Conservation (phyloP, 2,888 invertebrate genomes). For the Abrostola triplasia region DNA sequence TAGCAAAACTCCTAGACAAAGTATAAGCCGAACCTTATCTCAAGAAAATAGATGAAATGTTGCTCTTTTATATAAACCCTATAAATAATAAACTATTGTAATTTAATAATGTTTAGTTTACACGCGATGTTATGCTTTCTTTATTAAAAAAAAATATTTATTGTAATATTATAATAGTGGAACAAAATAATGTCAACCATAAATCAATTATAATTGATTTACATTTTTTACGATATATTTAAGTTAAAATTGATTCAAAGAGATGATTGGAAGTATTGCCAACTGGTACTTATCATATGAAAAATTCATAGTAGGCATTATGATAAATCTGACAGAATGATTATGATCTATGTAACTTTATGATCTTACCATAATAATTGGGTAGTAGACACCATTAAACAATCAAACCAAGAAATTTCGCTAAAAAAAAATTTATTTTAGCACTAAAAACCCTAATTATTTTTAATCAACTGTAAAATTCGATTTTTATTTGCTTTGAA, state of each 20-base stretch:
- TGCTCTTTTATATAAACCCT: neutral
- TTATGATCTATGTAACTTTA: neutral
- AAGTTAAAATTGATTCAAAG: too few species aligned
- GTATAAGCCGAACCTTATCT: slow-evolving; percentile 77
- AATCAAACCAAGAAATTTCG: too few species aligned
- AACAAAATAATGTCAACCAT: neutral
- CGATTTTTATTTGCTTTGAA: too few species aligned
- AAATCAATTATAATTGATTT: neutral
- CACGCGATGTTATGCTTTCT: neutral
- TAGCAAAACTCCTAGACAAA: slow-evolving; percentile 71
- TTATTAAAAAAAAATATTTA: neutral
- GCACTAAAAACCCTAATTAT: too few species aligned
- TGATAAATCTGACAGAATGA: neutral
- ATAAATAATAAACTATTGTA: neutral
- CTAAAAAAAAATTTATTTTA: too few species aligned
- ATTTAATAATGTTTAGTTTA: neutral
- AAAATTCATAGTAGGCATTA: too few species aligned
- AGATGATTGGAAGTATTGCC: too few species aligned
- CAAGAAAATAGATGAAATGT: slow-evolving; percentile 84
- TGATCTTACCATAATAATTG: neutral
- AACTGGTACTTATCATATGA: too few species aligned
- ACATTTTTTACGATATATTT: neutral
- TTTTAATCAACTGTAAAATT: too few species aligned
- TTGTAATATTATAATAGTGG: neutral
- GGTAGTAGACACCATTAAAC: too few species aligned